Evolutionary conservation across 2,113 vertebrate genomes (phyloP).

Genomic region (Marmota monax): DNA sequence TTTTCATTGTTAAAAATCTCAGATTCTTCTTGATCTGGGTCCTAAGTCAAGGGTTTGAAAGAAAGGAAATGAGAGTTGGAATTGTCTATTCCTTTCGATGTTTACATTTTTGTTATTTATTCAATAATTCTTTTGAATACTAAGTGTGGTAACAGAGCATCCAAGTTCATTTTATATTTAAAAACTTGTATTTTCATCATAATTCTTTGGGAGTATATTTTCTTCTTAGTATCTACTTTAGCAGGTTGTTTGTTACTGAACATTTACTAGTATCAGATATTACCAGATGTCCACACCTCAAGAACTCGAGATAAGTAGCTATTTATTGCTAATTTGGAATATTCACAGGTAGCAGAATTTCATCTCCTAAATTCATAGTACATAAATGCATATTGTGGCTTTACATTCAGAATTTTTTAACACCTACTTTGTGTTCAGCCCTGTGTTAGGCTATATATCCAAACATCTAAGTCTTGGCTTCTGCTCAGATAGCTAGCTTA

Average conservation of each 20-base stretch:
- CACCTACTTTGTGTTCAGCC: not conserved
- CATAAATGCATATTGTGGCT: not conserved
- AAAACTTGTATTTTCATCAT: conserved; percentile 30
- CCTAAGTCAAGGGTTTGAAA: conserved; percentile 44
- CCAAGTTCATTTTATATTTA: conserved; percentile 16
- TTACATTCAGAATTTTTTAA: not conserved
- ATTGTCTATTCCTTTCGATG: conserved; percentile 13
- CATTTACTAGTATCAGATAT: not conserved
- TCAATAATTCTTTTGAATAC: conserved; percentile 30
- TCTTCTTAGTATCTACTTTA: not conserved
- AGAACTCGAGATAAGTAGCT: not conserved
- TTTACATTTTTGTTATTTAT: conserved; percentile 56
- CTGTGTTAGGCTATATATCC: not conserved
- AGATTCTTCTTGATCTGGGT: not conserved
- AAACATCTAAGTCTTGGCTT: not conserved
- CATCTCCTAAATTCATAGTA: not conserved
- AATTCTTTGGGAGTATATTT: not conserved
- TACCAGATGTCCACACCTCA: not conserved
- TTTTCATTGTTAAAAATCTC: conserved; percentile 62
- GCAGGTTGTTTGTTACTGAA: not conserved
- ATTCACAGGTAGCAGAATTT: conserved; percentile 25
- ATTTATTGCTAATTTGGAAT: conserved; percentile 22
- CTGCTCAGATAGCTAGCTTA: not conserved
- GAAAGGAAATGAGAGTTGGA: conserved; percentile 43
- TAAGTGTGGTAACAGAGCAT: not conserved